Percentiles rank a stretch among this genome's conserved stretches.
phyloP scores from a whole-genome alignment of 2,888 invertebrate species.

The Sarcophaga subvicina region DNA sequence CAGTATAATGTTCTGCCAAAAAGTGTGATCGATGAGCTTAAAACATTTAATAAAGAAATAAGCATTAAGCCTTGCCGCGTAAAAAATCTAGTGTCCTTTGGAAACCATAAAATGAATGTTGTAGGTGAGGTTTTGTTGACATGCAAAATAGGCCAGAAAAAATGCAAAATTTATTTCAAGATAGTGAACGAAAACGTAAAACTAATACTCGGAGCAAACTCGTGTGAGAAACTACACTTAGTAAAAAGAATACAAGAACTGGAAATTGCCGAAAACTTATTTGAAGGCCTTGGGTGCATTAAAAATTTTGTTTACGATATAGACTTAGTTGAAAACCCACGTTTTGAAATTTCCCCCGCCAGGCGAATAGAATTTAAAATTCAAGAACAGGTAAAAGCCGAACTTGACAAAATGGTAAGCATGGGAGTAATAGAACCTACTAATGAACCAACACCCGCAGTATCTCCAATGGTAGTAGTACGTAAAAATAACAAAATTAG shows the following conservation, averaged over 20 bases:
- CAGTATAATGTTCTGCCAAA: constrained; percentile 7
- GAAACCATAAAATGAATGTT: background rate
- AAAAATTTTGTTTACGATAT: constrained; percentile 61
- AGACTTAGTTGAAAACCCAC: constrained; percentile 55
- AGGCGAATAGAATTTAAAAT: constrained; percentile 65
- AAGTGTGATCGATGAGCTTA: background rate
- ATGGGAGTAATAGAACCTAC: constrained; percentile 60
- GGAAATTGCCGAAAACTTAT: background rate
- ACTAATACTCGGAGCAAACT: constrained; percentile 8
- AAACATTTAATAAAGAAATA: background rate
- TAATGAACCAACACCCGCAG: constrained; percentile 65
- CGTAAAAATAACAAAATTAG: constrained; percentile 49
- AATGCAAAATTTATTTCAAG: constrained; percentile 1
- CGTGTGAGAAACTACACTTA: constrained; percentile 4
- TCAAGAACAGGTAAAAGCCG: constrained; percentile 61
- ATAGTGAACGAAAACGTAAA: constrained; percentile 17
- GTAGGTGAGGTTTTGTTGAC: constrained; percentile 5
- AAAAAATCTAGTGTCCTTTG: constrained; percentile 25
- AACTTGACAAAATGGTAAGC: constrained; percentile 61
- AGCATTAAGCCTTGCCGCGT: background rate
- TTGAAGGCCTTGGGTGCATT: constrained; percentile 27
- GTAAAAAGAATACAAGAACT: constrained; percentile 1
- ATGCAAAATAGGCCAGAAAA: background rate
- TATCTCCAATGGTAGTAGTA: constrained; percentile 61
- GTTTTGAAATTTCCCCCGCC: constrained; percentile 56